phyloP scores from a whole-genome alignment of 35 echinoderm and acorn worm genomes.

The Acanthaster planci region DNA sequence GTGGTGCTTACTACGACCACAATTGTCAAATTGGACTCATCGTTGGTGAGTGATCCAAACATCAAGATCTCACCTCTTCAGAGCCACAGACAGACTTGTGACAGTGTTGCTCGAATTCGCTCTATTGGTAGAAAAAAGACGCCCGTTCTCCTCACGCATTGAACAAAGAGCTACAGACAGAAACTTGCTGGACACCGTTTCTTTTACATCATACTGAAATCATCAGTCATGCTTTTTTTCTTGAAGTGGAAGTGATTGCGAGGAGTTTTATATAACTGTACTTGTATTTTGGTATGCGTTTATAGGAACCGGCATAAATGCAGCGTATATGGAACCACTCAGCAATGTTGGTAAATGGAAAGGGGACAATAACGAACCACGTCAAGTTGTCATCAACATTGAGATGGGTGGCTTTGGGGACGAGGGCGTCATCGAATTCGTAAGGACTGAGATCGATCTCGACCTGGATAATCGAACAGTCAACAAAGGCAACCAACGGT shows the following conservation, averaged over 20 bases:
- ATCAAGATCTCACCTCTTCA: no score
- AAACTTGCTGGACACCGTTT: no score
- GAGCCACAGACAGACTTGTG: no score
- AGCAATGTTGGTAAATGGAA: conserved; percentile 87
- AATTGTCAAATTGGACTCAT: neutral
- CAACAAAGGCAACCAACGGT: conserved; percentile 92
- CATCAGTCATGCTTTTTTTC: no score
- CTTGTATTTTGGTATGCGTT: neutral
- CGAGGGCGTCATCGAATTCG: conserved; percentile 73
- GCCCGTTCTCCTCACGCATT: no score
- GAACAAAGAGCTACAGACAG: no score
- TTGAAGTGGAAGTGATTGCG: no score
- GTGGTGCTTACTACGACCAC: neutral
- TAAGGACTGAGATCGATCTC: conserved; percentile 88
- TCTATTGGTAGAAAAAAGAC: no score
- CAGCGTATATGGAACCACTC: conserved; percentile 85
- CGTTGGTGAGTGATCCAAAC: neutral
- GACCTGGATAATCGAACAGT: conserved; percentile 61
- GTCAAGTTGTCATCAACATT: conserved; percentile 89
- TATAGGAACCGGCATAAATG: conserved; percentile 91
- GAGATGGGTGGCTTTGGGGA: conserved; percentile 99
- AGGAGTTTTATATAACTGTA: no score
- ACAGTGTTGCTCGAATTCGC: no score
- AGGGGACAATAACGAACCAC: conserved; percentile 60
- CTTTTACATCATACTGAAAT: no score